Base-by-base conservation (phyloP, 2,888 invertebrate species). In the Acholoe squamosa region DNA sequence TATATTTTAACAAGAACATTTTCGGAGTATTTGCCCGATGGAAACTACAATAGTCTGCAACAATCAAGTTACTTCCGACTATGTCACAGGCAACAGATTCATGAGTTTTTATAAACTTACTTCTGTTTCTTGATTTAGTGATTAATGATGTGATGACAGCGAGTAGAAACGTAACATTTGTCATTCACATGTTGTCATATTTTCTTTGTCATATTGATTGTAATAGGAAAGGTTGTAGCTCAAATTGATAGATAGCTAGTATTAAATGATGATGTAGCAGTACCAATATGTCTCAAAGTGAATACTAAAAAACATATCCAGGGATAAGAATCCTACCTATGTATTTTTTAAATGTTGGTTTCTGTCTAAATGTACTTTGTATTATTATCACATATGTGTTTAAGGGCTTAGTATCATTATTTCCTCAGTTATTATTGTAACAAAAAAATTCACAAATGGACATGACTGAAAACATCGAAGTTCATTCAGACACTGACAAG, bases 71-170 rank as follows among this genome's bases (percentile, higher is more conserved):
- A 43, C 43, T 43, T 43, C 43, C 43, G 43, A 10, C 43, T 7
- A 43, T 43, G 43, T 43, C 43, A 43, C 43, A 43, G 43, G 43
- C 43, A 43, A 43, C 43, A 43, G 43, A 43, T 7, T 61, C 19
- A 61, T 61, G 61, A 61, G 61, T 61, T 61, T n/a, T 12, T 3
- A 61, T 19, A n/a, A n/a, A 19, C 61, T 61, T 61, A n/a, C 19
- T 61, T 61, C n/a, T 61, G 61, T 61, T 61, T 61, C 19, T 61
- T 61, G 19, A n/a, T 61, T 61, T 61, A n/a, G n/a, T 61, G 61
- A n/a, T 3, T 14, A 43, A 43, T 61, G 7, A 19, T 61, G 1
- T n/a, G 61, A 61, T 19, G n/a, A 61, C n/a, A 61, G 22, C 61
- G n/a, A 61, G 61, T 61, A 61, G 61, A n/a, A n/a, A n/a, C n/a